Evolutionary conservation across 2,888 invertebrate genomes (phyloP).

Genomic region (Phortica okadai): DNA sequence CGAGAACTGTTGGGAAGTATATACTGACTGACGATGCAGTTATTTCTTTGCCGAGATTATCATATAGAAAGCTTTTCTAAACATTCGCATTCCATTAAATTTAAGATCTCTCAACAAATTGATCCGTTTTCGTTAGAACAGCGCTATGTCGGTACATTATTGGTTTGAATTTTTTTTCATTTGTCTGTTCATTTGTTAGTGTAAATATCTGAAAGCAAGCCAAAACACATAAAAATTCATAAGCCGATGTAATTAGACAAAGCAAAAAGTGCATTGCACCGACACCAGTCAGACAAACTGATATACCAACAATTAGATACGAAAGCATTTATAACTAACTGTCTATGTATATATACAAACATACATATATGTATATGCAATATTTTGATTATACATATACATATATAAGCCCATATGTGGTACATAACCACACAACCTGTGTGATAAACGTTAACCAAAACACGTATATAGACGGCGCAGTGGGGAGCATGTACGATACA

Average conservation of each 20-base stretch:
- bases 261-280: conserved; percentile 23
- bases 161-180: too few species aligned
- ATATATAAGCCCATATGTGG: conserved; percentile 49
- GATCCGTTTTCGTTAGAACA: too few species aligned
- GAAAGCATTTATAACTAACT: not conserved
- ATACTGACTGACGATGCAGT: too few species aligned
- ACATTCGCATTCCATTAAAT: too few species aligned
- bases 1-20: too few species aligned
- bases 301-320: not conserved
- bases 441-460: not conserved
- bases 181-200: not conserved
- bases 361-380: conserved; percentile 35
- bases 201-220: not conserved
- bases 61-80: too few species aligned
- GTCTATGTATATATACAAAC: not conserved
- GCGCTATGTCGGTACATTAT: too few species aligned
- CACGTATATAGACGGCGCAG: conserved; percentile 44
- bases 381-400: conserved; percentile 17
- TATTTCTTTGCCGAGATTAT: too few species aligned
- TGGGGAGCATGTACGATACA: conserved; percentile 50
- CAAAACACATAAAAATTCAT: conserved; percentile 22
- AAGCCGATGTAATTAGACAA: not conserved
- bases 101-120: too few species aligned
- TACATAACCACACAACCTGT: conserved; percentile 40
- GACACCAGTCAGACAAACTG: not conserved